A percentile compares a stretch with the other conserved stretches of the same genome.
phyloP scores from a whole-genome alignment of 2,113 vertebrate species.

The Dunckerocampus dactyliophorus region DNA sequence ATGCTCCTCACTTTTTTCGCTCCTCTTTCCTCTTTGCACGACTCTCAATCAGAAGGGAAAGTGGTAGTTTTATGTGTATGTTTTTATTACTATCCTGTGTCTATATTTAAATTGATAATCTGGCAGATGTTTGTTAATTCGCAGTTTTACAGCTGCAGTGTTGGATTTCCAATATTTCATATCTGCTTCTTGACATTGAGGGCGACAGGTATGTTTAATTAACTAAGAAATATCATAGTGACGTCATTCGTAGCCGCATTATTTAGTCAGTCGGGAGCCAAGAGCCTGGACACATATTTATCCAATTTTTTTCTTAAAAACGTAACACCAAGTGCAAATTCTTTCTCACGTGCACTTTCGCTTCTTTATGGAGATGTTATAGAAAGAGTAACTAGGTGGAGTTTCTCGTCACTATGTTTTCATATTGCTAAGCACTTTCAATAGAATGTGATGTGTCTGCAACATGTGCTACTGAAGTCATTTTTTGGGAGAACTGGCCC shows the following conservation, averaged over 20 bases:
- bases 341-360: background rate
- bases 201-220: slow-evolving; percentile 26
- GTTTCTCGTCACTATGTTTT: background rate
- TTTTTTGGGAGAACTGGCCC: background rate
- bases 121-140: slow-evolving; percentile 56
- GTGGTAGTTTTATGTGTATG: background rate
- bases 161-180: slow-evolving; percentile 63
- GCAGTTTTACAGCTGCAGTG: slow-evolving; percentile 56
- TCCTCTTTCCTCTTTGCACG: background rate
- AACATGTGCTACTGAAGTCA: slow-evolving; percentile 18
- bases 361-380: slow-evolving; percentile 1
- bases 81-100: slow-evolving; percentile 9
- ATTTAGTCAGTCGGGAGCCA: slow-evolving; percentile 14
- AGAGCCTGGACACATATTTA: background rate
- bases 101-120: slow-evolving; percentile 42
- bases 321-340: background rate
- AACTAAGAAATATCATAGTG: slow-evolving; percentile 17
- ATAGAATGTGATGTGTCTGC: slow-evolving; percentile 4
- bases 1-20: slow-evolving; percentile 14
- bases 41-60: background rate
- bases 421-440: background rate
- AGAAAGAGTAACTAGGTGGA: background rate
- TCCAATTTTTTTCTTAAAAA: background rate
- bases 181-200: slow-evolving; percentile 62
- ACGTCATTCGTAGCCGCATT: too few relatives aligned